Evolutionary conservation across 2,888 invertebrate genomes (phyloP).

Genomic region (Gisinianus flammeolus): DNA sequence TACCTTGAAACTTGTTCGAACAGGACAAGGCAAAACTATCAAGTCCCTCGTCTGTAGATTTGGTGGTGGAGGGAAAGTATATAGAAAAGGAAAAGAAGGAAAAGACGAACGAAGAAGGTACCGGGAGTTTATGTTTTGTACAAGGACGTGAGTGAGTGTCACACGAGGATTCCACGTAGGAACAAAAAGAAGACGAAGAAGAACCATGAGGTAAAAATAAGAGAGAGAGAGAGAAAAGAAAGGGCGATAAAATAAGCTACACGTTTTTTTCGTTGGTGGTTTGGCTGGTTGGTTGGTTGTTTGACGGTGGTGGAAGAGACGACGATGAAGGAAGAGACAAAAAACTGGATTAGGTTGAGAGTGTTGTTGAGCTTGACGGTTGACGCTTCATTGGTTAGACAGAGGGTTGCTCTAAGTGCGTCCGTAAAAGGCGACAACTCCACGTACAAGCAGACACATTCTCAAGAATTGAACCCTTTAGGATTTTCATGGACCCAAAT

Average conservation of each 20-base stretch:
- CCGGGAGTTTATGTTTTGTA: no score
- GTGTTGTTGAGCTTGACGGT: slow-evolving; percentile 31
- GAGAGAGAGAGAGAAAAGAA: not conserved
- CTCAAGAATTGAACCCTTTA: slow-evolving; percentile 40
- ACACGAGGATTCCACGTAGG: no score
- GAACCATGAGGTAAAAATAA: slow-evolving; percentile 4
- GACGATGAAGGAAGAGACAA: slow-evolving; percentile 24
- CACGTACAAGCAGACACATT: slow-evolving; percentile 2
- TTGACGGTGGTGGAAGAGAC: not conserved
- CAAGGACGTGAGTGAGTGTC: no score
- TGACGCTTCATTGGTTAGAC: slow-evolving; percentile 1
- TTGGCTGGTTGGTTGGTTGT: no score
- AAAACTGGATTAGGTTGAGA: slow-evolving; percentile 26
- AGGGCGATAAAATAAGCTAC: slow-evolving; percentile 29
- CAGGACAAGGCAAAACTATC: no score
- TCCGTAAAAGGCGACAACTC: slow-evolving; percentile 23
- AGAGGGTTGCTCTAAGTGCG: slow-evolving; percentile 19
- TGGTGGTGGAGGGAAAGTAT: not conserved
- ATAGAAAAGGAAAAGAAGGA: no score
- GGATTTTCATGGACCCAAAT: slow-evolving; percentile 45
- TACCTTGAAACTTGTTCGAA: no score
- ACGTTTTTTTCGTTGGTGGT: not conserved
- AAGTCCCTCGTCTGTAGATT: not conserved
- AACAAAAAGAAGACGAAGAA: no score
- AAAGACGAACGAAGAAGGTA: no score